Base-by-base conservation (phyloP, 2,888 invertebrate genomes). In the Unio delphinus region DNA sequence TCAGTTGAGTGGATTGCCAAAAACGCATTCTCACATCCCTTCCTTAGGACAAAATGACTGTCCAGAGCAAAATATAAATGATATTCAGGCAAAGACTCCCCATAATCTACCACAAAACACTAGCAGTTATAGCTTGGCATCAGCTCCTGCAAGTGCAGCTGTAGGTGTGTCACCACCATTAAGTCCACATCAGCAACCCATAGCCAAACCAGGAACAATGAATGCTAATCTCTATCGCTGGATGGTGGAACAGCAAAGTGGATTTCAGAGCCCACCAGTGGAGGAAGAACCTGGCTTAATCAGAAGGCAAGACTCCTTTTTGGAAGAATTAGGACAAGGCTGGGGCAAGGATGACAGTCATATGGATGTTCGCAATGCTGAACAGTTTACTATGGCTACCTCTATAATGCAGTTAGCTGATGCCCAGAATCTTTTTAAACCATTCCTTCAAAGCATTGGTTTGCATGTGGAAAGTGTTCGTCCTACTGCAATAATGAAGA, bases 191-290 rank as follows among this genome's bases (percentile, higher is more conserved):
- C 78, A 72, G 55, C 57, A 60, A 3, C 68, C 71, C 15, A 67
- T 71, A 23, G 74, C 73, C 5, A 79, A 72, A 68, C 75, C 61
- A 45, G 63, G 80, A 3, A 78, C n/a, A 76, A 75, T 65, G 59
- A 93, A 93, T n/a, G 96, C 96, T 87, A 97, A 97, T 90, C 91
- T 98, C 61, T 97, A 98, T 66, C 81, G 86, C 82, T 98, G 97
- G 97, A 97, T 98, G 97, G 96, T 96, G 2, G 95, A 96, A 83
- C 97, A 97, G 85, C 95, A 96, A 82, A 92, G 92, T 75, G 91
- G 91, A 1, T 80, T 83, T 56, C 77, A 72, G 61, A 66, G 70
- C 34, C 68, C 75, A 15, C 75, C 90, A 18, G 86, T 89, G 60
- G 75, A 79, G 61, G 79, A 83, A 20, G 80, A 82, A 18, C 80